A percentile compares a stretch with the other conserved stretches of the same genome.
Evolutionary conservation across 2,797 vertebrate genomes (phyloP).

Genomic region (Kryptopterus vitreolus): DNA sequence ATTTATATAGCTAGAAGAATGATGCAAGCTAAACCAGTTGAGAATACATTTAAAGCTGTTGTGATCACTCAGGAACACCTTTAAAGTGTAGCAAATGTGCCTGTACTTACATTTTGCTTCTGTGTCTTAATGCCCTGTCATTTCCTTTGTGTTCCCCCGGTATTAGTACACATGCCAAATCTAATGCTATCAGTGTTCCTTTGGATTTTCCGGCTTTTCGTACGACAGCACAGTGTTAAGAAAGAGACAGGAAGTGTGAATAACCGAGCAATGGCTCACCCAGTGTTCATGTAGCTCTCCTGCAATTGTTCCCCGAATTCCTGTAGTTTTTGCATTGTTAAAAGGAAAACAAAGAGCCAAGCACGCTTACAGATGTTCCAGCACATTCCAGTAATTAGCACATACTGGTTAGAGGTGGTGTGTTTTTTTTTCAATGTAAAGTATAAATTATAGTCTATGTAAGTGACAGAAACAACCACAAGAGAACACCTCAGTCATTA

Average conservation of each 20-base stretch:
- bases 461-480: background rate
- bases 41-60: background rate
- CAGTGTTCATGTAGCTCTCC: constrained; percentile 22
- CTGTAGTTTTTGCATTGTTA: background rate
- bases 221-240: constrained; percentile 63
- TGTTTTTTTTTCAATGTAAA: constrained; percentile 5
- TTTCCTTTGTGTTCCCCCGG: background rate
- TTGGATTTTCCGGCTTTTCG: constrained; percentile 63
- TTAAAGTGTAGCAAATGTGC: background rate
- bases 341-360: background rate
- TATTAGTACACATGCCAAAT: constrained; percentile 11
- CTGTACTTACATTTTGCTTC: background rate
- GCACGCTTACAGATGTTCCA: background rate
- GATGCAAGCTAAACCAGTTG: background rate
- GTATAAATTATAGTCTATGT: background rate
- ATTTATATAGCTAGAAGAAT: background rate
- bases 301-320: constrained; percentile 3
- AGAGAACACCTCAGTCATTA: background rate
- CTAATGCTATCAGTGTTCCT: constrained; percentile 48
- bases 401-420: background rate
- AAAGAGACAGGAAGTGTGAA: constrained; percentile 39
- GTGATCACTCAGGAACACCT: background rate
- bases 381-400: background rate
- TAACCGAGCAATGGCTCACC: constrained; percentile 48
- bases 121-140: background rate